Evolutionary conservation across 2,888 invertebrate species (phyloP).

Genomic region (Himalopsyche anomala): DNA sequence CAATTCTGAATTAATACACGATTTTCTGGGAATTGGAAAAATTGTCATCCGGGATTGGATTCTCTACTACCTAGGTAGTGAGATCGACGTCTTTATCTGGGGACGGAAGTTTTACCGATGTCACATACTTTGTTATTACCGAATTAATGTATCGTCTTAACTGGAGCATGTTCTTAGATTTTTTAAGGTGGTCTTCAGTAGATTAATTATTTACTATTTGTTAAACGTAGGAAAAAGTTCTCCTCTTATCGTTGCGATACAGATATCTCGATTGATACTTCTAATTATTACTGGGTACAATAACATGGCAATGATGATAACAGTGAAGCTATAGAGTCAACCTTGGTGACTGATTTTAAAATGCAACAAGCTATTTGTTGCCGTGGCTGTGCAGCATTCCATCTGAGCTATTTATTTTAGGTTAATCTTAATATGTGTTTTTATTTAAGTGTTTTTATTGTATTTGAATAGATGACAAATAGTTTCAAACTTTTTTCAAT

Average conservation of each 20-base stretch:
- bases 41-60: too few relatives aligned
- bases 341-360: neutral
- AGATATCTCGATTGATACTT: neutral
- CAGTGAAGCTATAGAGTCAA: neutral
- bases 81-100: conserved; percentile 80
- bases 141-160: conserved; percentile 29
- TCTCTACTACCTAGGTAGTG: conserved; percentile 67
- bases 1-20: too few relatives aligned
- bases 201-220: conserved; percentile 3
- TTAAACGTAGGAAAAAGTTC: neutral
- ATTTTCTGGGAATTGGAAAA: too few relatives aligned
- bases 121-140: conserved; percentile 37
- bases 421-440: too few relatives aligned
- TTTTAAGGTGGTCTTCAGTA: neutral
- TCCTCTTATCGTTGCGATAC: neutral
- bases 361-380: too few relatives aligned
- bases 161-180: conserved; percentile 43
- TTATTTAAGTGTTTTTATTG: too few relatives aligned
- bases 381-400: too few relatives aligned
- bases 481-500: too few relatives aligned
- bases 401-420: too few relatives aligned
- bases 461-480: too few relatives aligned
- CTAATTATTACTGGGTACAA: conserved; percentile 13
- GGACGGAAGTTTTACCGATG: conserved; percentile 70
- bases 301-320: neutral